phyloP scores from a whole-genome alignment of 2,113 vertebrate species.

The Nothoprocta perdicaria region DNA sequence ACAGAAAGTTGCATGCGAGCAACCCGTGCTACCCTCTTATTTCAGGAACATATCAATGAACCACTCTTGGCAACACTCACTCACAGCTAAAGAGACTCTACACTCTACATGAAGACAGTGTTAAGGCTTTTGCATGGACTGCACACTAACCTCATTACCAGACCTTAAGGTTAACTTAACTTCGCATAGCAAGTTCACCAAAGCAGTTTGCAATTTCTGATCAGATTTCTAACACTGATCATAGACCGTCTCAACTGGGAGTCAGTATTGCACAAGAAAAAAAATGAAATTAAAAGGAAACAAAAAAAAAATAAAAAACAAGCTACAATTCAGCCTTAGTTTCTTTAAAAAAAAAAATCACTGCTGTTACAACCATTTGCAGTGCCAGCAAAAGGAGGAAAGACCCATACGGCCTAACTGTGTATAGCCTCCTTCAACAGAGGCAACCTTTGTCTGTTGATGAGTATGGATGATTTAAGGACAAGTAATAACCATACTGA shows the following conservation, averaged over 20 bases:
- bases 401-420: neutral
- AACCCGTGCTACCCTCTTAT: accelerated
- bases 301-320: neutral
- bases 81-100: neutral
- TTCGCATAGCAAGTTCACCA: neutral
- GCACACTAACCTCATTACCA: neutral
- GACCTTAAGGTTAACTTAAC: neutral
- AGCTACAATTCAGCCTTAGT: neutral
- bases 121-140: neutral
- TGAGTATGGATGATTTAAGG: neutral
- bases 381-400: neutral
- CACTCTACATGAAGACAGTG: accelerated
- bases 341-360: neutral
- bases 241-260: neutral
- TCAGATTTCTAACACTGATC: neutral
- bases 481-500: neutral
- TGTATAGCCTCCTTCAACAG: neutral
- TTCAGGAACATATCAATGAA: neutral
- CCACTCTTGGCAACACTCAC: neutral
- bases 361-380: neutral
- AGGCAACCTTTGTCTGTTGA: neutral
- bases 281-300: neutral
- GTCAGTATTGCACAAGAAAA: neutral
- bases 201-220: neutral
- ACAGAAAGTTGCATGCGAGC: neutral